These are phyloP conservation scores for Thyatira batis DNA, from an alignment of 2,888 invertebrate species.

Conservation along the genomic window DNA sequence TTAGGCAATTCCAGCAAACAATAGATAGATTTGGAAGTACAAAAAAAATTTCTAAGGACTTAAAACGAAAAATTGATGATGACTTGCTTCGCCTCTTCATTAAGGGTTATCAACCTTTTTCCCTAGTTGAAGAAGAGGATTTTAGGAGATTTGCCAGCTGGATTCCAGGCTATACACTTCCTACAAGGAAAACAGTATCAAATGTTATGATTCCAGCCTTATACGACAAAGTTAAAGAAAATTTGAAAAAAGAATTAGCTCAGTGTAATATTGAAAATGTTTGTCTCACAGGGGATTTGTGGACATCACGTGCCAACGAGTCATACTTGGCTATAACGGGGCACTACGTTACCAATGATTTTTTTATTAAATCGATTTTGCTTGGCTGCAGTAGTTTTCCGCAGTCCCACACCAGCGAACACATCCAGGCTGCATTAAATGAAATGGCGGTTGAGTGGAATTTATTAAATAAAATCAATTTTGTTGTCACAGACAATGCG, in stretches of 20 bases:
- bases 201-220: conserved; percentile 12
- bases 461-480: conserved; percentile 27
- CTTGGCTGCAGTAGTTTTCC: conserved; percentile 27
- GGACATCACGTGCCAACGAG: conserved; percentile 26
- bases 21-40: background rate
- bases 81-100: conserved; percentile 15
- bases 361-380: conserved; percentile 25
- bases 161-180: conserved; percentile 29
- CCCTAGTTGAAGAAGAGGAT: conserved; percentile 28
- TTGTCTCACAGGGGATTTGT: conserved; percentile 31
- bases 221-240: background rate
- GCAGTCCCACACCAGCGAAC: conserved; percentile 21
- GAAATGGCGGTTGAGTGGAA: conserved; percentile 11
- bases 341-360: conserved; percentile 27
- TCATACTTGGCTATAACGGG: conserved; percentile 28
- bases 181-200: conserved; percentile 26
- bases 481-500: conserved; percentile 36
- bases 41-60: conserved; percentile 15
- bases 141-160: conserved; percentile 24
- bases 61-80: conserved; percentile 17
- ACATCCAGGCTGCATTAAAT: conserved; percentile 24
- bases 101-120: conserved; percentile 27
- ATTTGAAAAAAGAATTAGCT: background rate
- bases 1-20: background rate
- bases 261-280: conserved; percentile 10